Conservation (phyloP, 1,140 invertebrate species). For the Hypothenemus hampei region DNA sequence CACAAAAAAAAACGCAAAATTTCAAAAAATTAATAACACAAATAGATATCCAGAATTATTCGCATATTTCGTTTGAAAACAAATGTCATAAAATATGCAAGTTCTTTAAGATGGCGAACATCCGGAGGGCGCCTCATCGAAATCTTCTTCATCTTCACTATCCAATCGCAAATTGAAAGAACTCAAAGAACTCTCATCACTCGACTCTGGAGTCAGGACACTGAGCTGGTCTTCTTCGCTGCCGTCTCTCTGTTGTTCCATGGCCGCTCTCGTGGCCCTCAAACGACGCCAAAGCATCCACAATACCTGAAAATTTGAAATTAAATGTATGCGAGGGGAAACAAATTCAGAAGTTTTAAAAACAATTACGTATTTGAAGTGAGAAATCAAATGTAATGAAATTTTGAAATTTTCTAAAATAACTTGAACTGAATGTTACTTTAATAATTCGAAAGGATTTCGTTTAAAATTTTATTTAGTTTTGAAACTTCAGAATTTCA, state of each 20-base stretch:
- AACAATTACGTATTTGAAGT: neutral
- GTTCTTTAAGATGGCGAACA: too few species aligned
- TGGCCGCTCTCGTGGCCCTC: constrained; percentile 5
- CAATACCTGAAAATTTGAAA: constrained; percentile 30
- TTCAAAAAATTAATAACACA: too few species aligned
- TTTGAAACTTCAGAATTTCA: constrained; percentile 15
- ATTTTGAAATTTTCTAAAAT: constrained; percentile 6
- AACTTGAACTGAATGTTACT: neutral
- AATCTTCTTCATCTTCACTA: too few species aligned
- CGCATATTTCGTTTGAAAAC: too few species aligned
- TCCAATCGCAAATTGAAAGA: too few species aligned
- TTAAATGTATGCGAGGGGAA: neutral
- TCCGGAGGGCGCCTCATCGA: too few species aligned
- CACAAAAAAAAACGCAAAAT: too few species aligned
- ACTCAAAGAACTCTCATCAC: constrained; percentile 14
- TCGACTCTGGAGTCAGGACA: constrained; percentile 14
- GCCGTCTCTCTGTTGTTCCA: neutral
- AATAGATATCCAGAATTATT: too few species aligned
- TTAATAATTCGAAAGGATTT: neutral
- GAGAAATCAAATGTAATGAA: constrained; percentile 3
- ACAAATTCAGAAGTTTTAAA: neutral
- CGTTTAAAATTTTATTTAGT: neutral
- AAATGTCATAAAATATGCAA: too few species aligned
- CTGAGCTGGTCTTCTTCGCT: neutral
- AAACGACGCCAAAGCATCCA: constrained; percentile 43